Percentiles rank a stretch among this genome's conserved stretches.
These are phyloP conservation scores for Cyphomyrmex costatus DNA, from an alignment of 1,140 invertebrate species.

Conservation along the genomic window DNA sequence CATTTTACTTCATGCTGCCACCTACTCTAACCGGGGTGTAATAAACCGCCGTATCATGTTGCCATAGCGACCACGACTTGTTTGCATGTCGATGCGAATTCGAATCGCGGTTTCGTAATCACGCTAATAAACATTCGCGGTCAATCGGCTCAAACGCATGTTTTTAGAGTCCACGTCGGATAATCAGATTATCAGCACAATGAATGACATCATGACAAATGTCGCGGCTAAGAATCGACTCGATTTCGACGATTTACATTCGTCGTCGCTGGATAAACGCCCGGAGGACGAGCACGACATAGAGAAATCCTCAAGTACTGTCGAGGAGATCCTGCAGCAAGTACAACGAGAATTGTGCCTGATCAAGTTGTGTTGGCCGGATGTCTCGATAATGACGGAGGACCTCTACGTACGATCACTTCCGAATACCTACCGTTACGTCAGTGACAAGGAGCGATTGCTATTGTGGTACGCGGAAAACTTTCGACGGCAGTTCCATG, in stretches of 20 bases:
- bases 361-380: constrained; percentile 87
- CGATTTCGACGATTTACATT: not conserved
- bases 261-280: too few relatives aligned
- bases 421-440: constrained; percentile 91
- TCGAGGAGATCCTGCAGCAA: constrained; percentile 80
- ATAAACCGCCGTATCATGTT: not conserved
- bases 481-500: constrained; percentile 93
- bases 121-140: constrained; percentile 5
- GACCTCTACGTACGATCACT: constrained; percentile 88
- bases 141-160: not conserved
- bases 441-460: constrained; percentile 92
- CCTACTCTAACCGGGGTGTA: not conserved
- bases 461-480: constrained; percentile 93
- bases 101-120: constrained; percentile 25
- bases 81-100: constrained; percentile 17
- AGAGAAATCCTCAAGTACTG: not conserved
- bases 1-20: constrained; percentile 22
- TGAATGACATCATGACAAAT: not conserved
- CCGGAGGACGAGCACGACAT: not conserved
- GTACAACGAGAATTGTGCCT: constrained; percentile 86
- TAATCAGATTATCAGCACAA: too few relatives aligned
- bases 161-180: not conserved
- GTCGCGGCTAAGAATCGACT: not conserved
- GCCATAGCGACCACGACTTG: not conserved
- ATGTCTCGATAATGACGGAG: constrained; percentile 82